These are phyloP conservation scores for Gracilinanus agilis DNA, from an alignment of 2,113 vertebrate species.

Conservation along the genomic window DNA sequence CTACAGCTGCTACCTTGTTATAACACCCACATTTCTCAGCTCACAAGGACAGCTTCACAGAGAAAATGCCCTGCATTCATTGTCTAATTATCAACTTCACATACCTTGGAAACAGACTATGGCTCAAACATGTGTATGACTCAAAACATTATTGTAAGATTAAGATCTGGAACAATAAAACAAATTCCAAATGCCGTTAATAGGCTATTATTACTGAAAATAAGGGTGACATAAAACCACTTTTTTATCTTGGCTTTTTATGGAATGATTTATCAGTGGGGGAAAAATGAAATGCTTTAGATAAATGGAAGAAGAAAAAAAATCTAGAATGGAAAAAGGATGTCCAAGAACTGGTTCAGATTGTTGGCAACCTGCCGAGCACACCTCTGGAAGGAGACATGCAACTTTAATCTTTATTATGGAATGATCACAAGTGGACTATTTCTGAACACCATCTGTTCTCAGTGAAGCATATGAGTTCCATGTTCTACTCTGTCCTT, in stretches of 20 bases:
- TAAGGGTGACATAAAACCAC: conserved; percentile 61
- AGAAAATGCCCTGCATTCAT: conserved; percentile 66
- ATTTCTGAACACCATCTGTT: conserved; percentile 85
- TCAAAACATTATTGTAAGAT: conserved; percentile 72
- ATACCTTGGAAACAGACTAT: conserved; percentile 69
- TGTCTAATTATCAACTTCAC: conserved; percentile 77
- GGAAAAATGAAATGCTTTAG: conserved; percentile 57
- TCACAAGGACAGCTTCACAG: conserved; percentile 78
- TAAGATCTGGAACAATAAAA: conserved; percentile 76
- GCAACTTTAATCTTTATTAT: conserved; percentile 86
- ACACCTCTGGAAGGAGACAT: conserved; percentile 80
- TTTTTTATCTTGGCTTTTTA: conserved; percentile 62
- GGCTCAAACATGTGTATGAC: conserved; percentile 61
- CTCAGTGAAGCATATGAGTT: conserved; percentile 81
- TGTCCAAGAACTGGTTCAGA: conserved; percentile 73
- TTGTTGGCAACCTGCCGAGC: conserved; percentile 77
- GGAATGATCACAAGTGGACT: conserved; percentile 81
- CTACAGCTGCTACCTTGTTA: conserved; percentile 79
- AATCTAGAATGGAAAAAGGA: conserved; percentile 60
- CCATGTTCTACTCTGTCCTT: conserved; percentile 76
- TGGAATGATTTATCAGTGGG: conserved; percentile 63
- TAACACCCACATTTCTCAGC: conserved; percentile 71
- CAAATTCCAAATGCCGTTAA: conserved; percentile 53
- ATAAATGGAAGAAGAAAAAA: conserved; percentile 53
- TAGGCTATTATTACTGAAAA: conserved; percentile 48